phyloP scores from a whole-genome alignment of 2,113 vertebrate species.

The Sebastes fasciatus region DNA sequence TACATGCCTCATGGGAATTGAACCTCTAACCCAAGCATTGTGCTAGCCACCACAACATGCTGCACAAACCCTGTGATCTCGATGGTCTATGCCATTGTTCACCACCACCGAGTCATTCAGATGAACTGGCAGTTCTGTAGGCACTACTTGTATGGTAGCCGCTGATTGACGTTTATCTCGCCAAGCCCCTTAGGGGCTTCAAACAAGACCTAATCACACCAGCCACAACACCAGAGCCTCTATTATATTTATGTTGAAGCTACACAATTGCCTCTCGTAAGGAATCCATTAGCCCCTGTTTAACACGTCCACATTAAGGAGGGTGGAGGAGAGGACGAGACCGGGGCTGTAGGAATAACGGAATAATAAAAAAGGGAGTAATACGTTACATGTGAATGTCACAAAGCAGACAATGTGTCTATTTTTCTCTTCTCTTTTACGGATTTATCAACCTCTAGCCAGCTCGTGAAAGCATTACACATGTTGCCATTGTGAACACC shows the following conservation, averaged over 20 bases:
- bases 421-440: background rate
- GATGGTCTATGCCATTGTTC: conserved; percentile 16
- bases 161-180: conserved; percentile 53
- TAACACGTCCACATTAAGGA: conserved; percentile 39
- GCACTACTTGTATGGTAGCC: conserved; percentile 19
- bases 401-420: conserved; percentile 18
- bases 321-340: conserved; percentile 26
- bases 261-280: conserved; percentile 74
- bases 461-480: conserved; percentile 11
- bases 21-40: background rate
- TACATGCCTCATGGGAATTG: too few relatives aligned
- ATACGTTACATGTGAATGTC: conserved; percentile 12
- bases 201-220: conserved; percentile 62
- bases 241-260: conserved; percentile 63
- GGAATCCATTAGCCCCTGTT: conserved; percentile 78
- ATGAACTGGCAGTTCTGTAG: conserved; percentile 23
- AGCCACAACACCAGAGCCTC: conserved; percentile 63
- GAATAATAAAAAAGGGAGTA: conserved; percentile 22
- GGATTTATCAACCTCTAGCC: background rate
- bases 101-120: conserved; percentile 21
- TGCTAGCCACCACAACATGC: conserved; percentile 22
- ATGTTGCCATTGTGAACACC: conserved; percentile 32
- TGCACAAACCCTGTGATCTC: conserved; percentile 16
- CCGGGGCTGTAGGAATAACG: conserved; percentile 23
- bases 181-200: conserved; percentile 53